Evolutionary conservation across 2,113 vertebrate genomes (phyloP).

Genomic region (Brienomyrus longianalis): DNA sequence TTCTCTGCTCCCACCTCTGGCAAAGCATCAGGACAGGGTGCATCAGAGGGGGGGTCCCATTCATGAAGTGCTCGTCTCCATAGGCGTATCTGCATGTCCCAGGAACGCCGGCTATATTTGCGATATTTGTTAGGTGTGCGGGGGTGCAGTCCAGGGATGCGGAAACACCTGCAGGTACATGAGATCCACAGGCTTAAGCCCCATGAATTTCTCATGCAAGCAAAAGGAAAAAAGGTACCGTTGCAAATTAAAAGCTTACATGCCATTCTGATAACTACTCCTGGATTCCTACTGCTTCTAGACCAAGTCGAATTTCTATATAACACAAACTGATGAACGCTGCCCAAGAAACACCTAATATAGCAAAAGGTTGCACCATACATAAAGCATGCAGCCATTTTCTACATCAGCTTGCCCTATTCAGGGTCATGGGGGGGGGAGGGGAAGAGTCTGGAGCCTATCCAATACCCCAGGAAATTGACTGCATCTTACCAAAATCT

Average conservation of each 20-base stretch:
- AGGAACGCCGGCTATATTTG: constrained; percentile 74
- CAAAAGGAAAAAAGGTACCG: too few species aligned
- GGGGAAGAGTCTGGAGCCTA: not conserved
- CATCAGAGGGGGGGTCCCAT: constrained; percentile 64
- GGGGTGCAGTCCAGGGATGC: constrained; percentile 67
- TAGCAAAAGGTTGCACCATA: not conserved
- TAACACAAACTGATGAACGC: not conserved
- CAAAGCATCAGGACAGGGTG: not conserved
- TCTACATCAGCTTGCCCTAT: not conserved
- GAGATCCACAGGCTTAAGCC: not conserved
- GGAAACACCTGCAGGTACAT: constrained; percentile 47
- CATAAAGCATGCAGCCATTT: not conserved
- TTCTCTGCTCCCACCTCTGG: constrained; percentile 25
- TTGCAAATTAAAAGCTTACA: not conserved
- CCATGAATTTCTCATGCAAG: not conserved
- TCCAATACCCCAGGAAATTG: not conserved
- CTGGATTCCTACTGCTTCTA: not conserved
- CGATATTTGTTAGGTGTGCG: constrained; percentile 76
- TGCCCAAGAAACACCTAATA: not conserved
- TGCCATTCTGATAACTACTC: not conserved
- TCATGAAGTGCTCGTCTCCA: constrained; percentile 72
- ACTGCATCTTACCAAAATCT: not conserved
- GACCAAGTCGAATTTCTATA: not conserved
- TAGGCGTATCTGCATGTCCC: constrained; percentile 78
- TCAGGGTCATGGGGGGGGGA: not conserved